Evolutionary conservation across 1,140 invertebrate genomes (phyloP).

Genomic region (Papilio polyxenes): DNA sequence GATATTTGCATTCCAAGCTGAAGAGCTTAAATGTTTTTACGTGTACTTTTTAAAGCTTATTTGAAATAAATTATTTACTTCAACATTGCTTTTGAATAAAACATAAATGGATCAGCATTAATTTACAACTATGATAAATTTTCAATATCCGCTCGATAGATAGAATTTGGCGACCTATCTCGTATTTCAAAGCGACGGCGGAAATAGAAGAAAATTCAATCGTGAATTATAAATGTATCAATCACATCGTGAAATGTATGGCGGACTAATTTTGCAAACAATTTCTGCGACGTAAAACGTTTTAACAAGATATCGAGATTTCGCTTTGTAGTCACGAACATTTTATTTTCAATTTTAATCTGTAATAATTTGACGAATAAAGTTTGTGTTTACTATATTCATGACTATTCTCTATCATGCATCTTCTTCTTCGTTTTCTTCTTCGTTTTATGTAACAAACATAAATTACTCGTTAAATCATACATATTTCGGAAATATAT

Average conservation of each 20-base stretch:
- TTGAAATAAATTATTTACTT: constrained; percentile 16
- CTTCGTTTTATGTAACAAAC: too few species aligned
- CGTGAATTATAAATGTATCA: constrained; percentile 26
- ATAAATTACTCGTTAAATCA: too few species aligned
- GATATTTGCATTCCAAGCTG: background rate
- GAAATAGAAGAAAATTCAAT: constrained; percentile 28
- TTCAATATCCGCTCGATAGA: constrained; percentile 16
- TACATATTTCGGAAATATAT: too few species aligned
- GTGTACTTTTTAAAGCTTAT: background rate
- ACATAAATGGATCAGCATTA: background rate
- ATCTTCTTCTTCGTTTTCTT: too few species aligned
- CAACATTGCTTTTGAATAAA: constrained; percentile 11
- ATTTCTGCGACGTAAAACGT: constrained; percentile 2
- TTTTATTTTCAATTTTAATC: background rate
- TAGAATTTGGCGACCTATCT: constrained; percentile 15
- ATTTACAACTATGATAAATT: constrained; percentile 28
- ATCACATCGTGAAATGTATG: constrained; percentile 13
- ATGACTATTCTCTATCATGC: too few species aligned
- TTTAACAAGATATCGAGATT: background rate
- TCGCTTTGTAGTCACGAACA: background rate
- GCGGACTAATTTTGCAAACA: constrained; percentile 1
- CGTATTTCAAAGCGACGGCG: constrained; percentile 21
- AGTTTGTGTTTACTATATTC: too few species aligned
- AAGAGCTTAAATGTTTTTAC: constrained; percentile 23
- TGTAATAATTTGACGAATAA: too few species aligned